These are phyloP conservation scores for Botia almorhae DNA, from an alignment of 2,797 vertebrate species.

Conservation along the genomic window DNA sequence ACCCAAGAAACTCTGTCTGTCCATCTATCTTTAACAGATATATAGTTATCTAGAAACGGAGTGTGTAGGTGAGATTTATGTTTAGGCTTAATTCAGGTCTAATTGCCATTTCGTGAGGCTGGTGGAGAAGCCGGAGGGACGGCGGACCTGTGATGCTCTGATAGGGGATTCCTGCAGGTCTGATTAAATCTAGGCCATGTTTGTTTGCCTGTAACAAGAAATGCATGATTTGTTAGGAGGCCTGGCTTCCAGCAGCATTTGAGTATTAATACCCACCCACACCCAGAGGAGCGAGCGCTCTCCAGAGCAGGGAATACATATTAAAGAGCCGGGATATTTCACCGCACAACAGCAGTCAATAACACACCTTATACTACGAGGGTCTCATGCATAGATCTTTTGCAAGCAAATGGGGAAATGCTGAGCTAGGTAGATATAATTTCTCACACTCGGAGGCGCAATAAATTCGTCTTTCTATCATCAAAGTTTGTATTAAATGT, in stretches of 20 bases:
- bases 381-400: slow-evolving; percentile 25
- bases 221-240: slow-evolving; percentile 76
- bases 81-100: slow-evolving; percentile 55
- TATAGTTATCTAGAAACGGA: slow-evolving; percentile 61
- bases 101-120: slow-evolving; percentile 51
- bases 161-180: slow-evolving; percentile 73
- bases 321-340: slow-evolving; percentile 51
- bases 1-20: slow-evolving; percentile 48
- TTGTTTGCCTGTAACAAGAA: slow-evolving; percentile 79
- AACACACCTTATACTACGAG: slow-evolving; percentile 7
- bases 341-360: slow-evolving; percentile 37
- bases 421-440: background rate
- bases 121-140: slow-evolving; percentile 56
- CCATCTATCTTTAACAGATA: slow-evolving; percentile 68
- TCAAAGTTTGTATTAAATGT: background rate
- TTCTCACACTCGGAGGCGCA: background rate
- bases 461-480: background rate
- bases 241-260: slow-evolving; percentile 58
- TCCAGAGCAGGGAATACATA: slow-evolving; percentile 67
- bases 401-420: background rate
- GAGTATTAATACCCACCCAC: slow-evolving; percentile 71
- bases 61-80: slow-evolving; percentile 55
- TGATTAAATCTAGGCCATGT: slow-evolving; percentile 78
- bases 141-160: slow-evolving; percentile 70
- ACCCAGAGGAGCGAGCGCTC: slow-evolving; percentile 58